Conservation (phyloP, 2,797 vertebrate species). For the Hylomyscus alleni region DNA sequence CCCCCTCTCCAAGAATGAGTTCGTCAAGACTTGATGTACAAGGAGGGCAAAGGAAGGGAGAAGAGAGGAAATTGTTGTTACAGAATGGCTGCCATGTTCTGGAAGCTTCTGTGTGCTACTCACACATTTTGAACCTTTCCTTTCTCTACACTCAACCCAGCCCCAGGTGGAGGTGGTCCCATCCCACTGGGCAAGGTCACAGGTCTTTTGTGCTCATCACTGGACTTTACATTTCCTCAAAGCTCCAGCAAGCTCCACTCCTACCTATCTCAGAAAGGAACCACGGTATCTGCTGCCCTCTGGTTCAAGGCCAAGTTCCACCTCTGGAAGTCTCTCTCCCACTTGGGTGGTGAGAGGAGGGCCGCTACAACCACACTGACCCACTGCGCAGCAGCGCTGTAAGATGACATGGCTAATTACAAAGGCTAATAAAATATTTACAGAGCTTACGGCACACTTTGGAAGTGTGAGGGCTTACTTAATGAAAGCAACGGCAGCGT, state of each 20-base stretch:
- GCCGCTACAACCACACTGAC: constrained; percentile 72
- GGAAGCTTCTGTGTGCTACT: neutral
- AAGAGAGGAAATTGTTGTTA: accelerated
- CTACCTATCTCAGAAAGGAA: neutral
- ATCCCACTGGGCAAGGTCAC: neutral
- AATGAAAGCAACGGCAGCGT: constrained; percentile 65
- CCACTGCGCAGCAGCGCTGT: constrained; percentile 70
- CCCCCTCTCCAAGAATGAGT: accelerated
- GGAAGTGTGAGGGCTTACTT: constrained; percentile 70
- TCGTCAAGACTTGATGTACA: neutral
- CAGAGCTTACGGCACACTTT: constrained; percentile 65
- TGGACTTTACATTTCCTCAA: neutral
- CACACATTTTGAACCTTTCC: neutral
- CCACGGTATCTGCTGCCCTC: neutral
- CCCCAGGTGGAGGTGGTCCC: no score
- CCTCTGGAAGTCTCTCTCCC: neutral
- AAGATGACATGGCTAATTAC: constrained; percentile 74
- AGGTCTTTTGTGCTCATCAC: neutral
- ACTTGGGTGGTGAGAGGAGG: neutral
- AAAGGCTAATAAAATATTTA: constrained; percentile 83
- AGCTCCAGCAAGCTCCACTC: neutral
- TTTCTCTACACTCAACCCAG: neutral
- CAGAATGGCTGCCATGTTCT: neutral
- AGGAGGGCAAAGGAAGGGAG: neutral
- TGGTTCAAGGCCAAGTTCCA: neutral